Base-by-base conservation (phyloP, 2,888 invertebrate genomes). In the Syrista parreyssii region DNA sequence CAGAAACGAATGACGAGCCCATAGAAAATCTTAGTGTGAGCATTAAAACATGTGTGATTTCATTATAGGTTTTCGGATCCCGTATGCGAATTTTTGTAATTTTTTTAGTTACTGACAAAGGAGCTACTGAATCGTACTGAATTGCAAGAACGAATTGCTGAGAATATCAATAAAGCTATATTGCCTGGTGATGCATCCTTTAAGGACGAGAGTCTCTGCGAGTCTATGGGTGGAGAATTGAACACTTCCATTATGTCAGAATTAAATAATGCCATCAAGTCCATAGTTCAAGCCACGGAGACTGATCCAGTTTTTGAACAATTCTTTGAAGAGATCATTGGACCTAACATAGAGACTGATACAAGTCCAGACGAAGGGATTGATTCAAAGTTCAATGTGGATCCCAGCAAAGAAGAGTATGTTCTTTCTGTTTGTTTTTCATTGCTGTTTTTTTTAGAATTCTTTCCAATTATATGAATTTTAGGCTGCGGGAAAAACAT, bases 81-180 rank as follows among this genome's bases (percentile, higher is more conserved):
- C 3, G 9, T 71, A 71, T 15, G 12, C 34, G 68, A 55, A 55
- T 23, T 9, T 15, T 55, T 55, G 23, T 23, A 55, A 55, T 55
- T 55, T 77, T 83, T 86, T 78, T 80, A 92, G 92, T 87, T 92
- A 68, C 84, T 93, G 76, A 91, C 92, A 31, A 92, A 92, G 85
- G 92, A 92, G 76, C 86, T 93, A 11, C 84, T 93, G 75, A 92
- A 92, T 82, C 92, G 92, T 82, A 91, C 89, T 15, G 92, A 94
- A 90, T 88, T 93, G 73, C 93, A 93, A 84, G 92, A 93, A 83
- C 92, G 92, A 84, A 91, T 94, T 75, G 93, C 93, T 32, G 92
- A 93, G 79, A 93, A 92, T 83, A 93, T 93, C 75, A 93, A 93
- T 82, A 92, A 90, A 85, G 90, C 91, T 32, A 88, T 90, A 76